Evolutionary conservation across 2,113 vertebrate species (phyloP), one percentile per base, ranked within the genome.

Genomic region (Stomatorhinus ivindoensis): DNA sequence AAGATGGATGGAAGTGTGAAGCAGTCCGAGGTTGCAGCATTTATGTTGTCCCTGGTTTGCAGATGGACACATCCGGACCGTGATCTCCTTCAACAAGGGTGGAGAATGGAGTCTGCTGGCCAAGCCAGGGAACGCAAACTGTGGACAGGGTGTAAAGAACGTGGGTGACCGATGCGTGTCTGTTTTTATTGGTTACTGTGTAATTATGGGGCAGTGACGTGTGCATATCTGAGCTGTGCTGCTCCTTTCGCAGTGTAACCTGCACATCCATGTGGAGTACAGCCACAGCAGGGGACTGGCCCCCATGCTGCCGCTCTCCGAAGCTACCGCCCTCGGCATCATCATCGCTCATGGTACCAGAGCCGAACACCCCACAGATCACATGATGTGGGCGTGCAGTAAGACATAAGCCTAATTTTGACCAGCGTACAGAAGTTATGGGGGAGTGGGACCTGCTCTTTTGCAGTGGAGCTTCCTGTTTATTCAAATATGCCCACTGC

Each of bases 211-310:
- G 31, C 19, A 1, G 51, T 1, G n/a, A 21, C 27, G 39, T 35
- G 73, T 50, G 31, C 2, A 7, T 19, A 4, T 35, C 27, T 73
- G 87, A 55, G 47, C 19, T 46, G 2, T 89, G 24, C 89, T 61
- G 46, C 50, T 88, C 27, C 91, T 69, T 91, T 82, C 89, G 7
- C 91, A 97, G 96, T 97, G 96, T 90, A 95, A 95, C 88, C 93
- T 97, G 55, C 96, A 97, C 46, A 95, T 97, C 73, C 96, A 96
- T 0, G 96, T 95, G 31, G 95, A 96, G 51, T 95, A 96, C 93
- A 96, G 96, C 87, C 94, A 93, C 31, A 93, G 92, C 65, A 95
- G 93, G 88, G 89, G 31, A 2, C 90, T 96, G 24, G 93, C 95
- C 10, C 96, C 95, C 19, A 93, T 96, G 95, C 76, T 95, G 51